phyloP scores from a whole-genome alignment of 2,797 vertebrate species.

The Paedocypris micromegethes region DNA sequence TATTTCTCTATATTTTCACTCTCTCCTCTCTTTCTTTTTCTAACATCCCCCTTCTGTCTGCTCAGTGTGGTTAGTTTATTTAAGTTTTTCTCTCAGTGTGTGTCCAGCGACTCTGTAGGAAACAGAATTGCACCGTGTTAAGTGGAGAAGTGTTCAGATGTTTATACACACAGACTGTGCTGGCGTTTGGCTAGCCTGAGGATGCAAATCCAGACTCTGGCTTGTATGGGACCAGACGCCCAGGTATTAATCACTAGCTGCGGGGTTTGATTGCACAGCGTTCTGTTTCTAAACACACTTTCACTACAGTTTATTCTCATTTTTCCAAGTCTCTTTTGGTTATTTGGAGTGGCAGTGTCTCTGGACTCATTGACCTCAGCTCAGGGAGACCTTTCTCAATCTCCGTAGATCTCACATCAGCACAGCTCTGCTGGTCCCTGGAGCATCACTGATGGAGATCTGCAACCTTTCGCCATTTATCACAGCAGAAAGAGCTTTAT shows the following conservation, averaged over 20 bases:
- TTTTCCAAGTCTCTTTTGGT: neutral
- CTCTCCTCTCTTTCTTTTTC: neutral
- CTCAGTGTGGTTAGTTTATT: constrained; percentile 40
- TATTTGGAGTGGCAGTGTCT: no score
- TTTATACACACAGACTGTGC: constrained; percentile 12
- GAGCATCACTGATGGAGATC: no score
- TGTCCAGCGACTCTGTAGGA: constrained; percentile 50
- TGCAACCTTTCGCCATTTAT: no score
- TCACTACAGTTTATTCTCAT: neutral
- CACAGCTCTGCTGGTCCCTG: no score
- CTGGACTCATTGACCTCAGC: no score
- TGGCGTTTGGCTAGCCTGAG: constrained; percentile 52
- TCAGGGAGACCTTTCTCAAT: no score
- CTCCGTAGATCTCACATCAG: no score
- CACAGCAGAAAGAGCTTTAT: no score
- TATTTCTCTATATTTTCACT: neutral
- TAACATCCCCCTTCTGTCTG: constrained; percentile 36
- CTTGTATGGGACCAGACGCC: constrained; percentile 8
- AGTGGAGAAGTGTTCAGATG: constrained; percentile 35
- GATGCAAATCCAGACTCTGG: constrained; percentile 56
- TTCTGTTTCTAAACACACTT: constrained; percentile 20
- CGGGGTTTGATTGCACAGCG: constrained; percentile 67
- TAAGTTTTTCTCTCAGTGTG: constrained; percentile 16
- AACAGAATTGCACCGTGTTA: constrained; percentile 44
- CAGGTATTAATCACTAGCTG: constrained; percentile 67